These are phyloP conservation scores for Chironomus tepperi DNA, from an alignment of 1,140 invertebrate genomes.

Conservation along the genomic window DNA sequence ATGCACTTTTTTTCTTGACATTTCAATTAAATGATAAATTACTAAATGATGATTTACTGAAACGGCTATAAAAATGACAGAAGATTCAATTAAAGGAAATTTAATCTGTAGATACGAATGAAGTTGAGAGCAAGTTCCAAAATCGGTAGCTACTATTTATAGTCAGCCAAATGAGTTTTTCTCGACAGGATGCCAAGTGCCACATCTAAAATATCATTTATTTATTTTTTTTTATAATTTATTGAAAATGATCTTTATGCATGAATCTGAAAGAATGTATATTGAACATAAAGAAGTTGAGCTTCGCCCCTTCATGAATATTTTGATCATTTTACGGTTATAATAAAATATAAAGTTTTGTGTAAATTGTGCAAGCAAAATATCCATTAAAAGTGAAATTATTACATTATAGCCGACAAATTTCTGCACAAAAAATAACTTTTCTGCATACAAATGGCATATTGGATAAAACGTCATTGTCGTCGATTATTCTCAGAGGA, in stretches of 20 bases:
- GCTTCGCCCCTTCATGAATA: background rate
- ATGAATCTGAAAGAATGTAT: background rate
- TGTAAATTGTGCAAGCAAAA: background rate
- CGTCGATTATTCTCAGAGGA: no score
- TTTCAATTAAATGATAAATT: constrained; percentile 15
- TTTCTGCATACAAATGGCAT: no score
- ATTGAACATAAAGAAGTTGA: no score
- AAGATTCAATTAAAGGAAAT: constrained; percentile 3
- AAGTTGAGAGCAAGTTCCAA: background rate
- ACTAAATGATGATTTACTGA: background rate
- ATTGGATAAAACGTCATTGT: no score
- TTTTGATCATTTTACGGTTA: background rate
- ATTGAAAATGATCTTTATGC: background rate
- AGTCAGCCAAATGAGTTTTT: background rate
- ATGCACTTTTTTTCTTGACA: background rate
- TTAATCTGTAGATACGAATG: background rate
- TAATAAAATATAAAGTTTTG: no score
- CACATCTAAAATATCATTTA: background rate
- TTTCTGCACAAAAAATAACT: background rate
- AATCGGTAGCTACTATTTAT: constrained; percentile 12
- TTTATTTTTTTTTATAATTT: background rate
- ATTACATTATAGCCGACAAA: constrained; percentile 6
- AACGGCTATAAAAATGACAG: background rate
- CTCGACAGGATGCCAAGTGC: background rate
- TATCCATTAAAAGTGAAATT: constrained; percentile 2